A percentile compares a stretch with the other conserved stretches of the same genome.
Evolutionary conservation across 2,113 vertebrate species (phyloP).

Genomic region (Poecile atricapillus): DNA sequence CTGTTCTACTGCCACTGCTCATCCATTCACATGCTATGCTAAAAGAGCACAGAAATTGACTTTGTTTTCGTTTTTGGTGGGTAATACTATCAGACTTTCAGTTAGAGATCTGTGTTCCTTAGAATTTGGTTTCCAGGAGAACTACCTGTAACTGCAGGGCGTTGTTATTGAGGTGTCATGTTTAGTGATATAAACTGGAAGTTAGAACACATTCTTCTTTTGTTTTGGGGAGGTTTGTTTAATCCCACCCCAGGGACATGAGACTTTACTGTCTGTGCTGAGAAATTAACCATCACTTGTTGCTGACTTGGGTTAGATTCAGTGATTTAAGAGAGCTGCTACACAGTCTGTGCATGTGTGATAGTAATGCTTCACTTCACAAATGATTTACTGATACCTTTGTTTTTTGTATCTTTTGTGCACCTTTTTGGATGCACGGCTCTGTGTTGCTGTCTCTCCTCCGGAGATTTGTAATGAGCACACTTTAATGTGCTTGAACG

Average conservation of each 20-base stretch:
- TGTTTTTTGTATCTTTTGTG: neutral
- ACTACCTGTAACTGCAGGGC: neutral
- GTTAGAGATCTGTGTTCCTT: neutral
- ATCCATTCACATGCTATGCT: neutral
- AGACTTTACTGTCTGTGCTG: neutral
- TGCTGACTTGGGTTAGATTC: neutral
- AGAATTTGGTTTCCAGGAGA: neutral
- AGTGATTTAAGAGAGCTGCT: neutral
- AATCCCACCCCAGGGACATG: neutral
- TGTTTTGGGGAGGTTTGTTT: neutral
- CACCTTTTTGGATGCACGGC: neutral
- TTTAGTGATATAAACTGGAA: neutral
- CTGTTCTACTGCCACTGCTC: rapidly evolving
- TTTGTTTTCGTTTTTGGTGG: neutral
- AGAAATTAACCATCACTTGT: neutral
- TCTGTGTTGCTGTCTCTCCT: neutral
- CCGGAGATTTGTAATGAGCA: neutral
- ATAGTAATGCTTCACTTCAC: neutral
- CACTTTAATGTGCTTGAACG: neutral
- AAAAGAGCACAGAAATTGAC: neutral
- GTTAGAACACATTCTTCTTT: neutral
- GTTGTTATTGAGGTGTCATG: neutral
- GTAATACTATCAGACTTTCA: neutral
- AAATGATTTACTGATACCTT: neutral
- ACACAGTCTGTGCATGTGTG: rapidly evolving